Percentiles rank a stretch among this genome's conserved stretches.
Evolutionary conservation across 2,888 invertebrate species (phyloP).

Genomic region (Thymelicus acteon): DNA sequence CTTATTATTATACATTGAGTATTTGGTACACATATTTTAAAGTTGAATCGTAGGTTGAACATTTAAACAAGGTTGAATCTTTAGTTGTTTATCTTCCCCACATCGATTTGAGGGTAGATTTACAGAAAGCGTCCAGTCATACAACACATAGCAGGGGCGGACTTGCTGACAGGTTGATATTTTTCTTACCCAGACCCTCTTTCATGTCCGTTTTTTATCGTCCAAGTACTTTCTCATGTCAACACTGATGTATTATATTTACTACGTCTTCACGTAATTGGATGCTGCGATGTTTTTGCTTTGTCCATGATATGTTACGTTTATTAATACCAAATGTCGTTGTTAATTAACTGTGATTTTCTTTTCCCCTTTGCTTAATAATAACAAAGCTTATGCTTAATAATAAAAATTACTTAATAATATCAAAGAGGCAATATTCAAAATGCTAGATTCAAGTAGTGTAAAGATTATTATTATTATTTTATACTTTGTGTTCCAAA

Average conservation of each 20-base stretch:
- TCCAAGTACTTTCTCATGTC: constrained; percentile 32
- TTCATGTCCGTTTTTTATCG: constrained; percentile 33
- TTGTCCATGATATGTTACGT: constrained; percentile 4
- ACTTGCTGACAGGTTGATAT: constrained; percentile 33
- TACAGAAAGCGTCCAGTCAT: constrained; percentile 17
- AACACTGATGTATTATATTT: constrained; percentile 37
- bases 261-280: constrained; percentile 32
- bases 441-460: too few relatives aligned
- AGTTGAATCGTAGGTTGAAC: too few relatives aligned
- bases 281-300: constrained; percentile 21
- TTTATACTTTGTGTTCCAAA: too few relatives aligned
- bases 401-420: too few relatives aligned
- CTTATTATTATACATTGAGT: too few relatives aligned
- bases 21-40: too few relatives aligned
- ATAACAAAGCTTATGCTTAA: too few relatives aligned
- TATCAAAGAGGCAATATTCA: too few relatives aligned
- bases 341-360: background rate
- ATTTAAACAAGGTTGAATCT: too few relatives aligned
- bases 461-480: too few relatives aligned
- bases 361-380: background rate
- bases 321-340: background rate
- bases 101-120: background rate
- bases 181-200: constrained; percentile 33
- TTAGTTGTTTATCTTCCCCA: too few relatives aligned
- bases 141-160: constrained; percentile 12